These are phyloP conservation scores for Pyralis farinalis DNA, from an alignment of 2,888 invertebrate species.

Conservation along the genomic window DNA sequence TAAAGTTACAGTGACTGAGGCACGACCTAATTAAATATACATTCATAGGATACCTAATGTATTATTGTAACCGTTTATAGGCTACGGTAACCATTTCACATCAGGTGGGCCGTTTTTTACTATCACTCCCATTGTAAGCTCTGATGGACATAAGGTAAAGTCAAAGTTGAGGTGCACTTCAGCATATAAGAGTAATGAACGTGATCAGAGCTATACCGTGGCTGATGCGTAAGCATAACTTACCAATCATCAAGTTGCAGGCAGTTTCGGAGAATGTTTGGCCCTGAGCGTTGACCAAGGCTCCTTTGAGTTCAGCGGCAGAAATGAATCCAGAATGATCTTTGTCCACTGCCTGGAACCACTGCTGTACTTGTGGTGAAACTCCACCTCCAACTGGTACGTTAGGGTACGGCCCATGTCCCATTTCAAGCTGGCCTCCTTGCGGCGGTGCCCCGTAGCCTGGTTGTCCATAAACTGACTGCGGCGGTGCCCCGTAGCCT, in stretches of 20 bases:
- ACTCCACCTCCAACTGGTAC: conserved; percentile 74
- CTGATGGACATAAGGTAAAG: no score
- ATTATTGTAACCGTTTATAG: no score
- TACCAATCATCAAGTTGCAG: conserved; percentile 93
- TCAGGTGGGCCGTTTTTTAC: no score
- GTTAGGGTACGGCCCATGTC: conserved; percentile 72
- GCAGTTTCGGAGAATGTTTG: conserved; percentile 90
- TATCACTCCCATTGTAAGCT: no score
- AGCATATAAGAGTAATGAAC: no score
- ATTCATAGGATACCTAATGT: no score
- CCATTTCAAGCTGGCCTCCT: conserved; percentile 55
- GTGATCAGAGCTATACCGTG: no score
- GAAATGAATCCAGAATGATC: conserved; percentile 92
- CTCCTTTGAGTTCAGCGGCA: conserved; percentile 87
- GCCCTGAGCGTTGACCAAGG: conserved; percentile 92
- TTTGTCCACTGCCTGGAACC: conserved; percentile 92
- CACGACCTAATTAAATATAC: no score
- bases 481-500: conserved; percentile 24
- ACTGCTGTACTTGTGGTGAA: conserved; percentile 89
- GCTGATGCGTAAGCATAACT: no score
- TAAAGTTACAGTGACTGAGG: no score
- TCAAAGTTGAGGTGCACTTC: no score
- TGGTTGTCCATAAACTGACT: conserved; percentile 21
- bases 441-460: conserved; percentile 27
- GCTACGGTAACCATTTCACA: no score